Evolutionary conservation across 2,797 vertebrate species (phyloP), one percentile per base, ranked within the genome.

Genomic region (Hippocampus kuda): DNA sequence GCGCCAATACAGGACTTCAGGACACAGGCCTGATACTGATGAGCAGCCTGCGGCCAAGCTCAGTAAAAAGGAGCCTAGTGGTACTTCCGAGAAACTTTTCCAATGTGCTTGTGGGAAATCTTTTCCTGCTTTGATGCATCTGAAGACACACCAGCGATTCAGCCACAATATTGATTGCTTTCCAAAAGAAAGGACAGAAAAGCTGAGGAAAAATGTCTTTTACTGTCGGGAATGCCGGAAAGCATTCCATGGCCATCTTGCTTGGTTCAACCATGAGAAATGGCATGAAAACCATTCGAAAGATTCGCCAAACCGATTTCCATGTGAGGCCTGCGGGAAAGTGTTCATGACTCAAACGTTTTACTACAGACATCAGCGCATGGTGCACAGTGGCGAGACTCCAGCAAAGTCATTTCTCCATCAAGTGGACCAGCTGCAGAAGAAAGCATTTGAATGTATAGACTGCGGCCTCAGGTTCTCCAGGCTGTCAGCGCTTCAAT

Each of bases 391-490:
- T n/a, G 64, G 84, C 0, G 87, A 91, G 72, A 81, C 86, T 22
- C 83, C 91, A 1, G 87, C 89, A 8, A 92, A 93, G 72, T 92
- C 90, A 0, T 92, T 92, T 70, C 87, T 88, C 65, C 86, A 92
- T 72, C 91, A 93, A 73, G 88, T 92, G 46, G 85, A 82, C 77
- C 91, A 92, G 77, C 84, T 93, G 2, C 89, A 92, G 75, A 93
- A 92, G 71, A 93, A 92, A 69, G 80, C 90, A 0, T 92, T 92
- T 77, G 87, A 91, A 81, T 93, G 92, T 84, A 83, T 83, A 64
- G 83, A 89, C 12, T 93, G 92, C 68, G 91, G 91, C 2, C 85
- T 90, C 0, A 89, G 87, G 68, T 93, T 93, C 75, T 92, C 92
- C 20, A 81, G 92, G 67, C 86, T 87, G 30, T 91, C 92, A 0